These are phyloP conservation scores for Athrips mouffetella DNA, from an alignment of 2,888 invertebrate genomes.

Conservation along the genomic window DNA sequence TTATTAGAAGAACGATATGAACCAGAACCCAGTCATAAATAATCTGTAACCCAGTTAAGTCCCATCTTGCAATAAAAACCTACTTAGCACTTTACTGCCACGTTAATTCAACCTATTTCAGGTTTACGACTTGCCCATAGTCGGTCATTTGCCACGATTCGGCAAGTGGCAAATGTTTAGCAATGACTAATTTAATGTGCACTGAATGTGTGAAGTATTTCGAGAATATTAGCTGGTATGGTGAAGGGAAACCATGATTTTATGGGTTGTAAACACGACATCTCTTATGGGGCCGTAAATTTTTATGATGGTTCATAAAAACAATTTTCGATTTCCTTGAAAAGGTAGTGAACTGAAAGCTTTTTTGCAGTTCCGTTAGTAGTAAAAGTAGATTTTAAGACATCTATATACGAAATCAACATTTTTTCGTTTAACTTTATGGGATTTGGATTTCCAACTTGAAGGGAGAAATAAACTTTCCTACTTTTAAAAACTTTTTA, in stretches of 20 bases:
- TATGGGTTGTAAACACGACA: no score
- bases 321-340: no score
- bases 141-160: conserved; percentile 1
- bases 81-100: conserved; percentile 1
- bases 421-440: no score
- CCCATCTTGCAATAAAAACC: conserved; percentile 8
- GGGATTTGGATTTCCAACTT: no score
- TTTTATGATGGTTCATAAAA: no score
- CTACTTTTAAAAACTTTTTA: no score
- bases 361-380: no score
- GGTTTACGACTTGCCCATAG: conserved; percentile 5
- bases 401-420: no score
- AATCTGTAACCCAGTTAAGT: conserved; percentile 6
- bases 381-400: no score
- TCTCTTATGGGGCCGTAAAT: no score
- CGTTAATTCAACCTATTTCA: conserved; percentile 5
- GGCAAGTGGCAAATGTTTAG: conserved; percentile 6
- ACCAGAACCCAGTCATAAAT: conserved; percentile 8
- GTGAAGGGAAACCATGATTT: neutral
- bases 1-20: neutral
- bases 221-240: neutral
- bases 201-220: neutral
- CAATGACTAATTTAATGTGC: neutral
- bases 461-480: no score
- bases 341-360: no score